A percentile compares a stretch with the other conserved stretches of the same genome.
Evolutionary conservation across 2,888 invertebrate species (phyloP).

Genomic region (Cheilosia urbana): DNA sequence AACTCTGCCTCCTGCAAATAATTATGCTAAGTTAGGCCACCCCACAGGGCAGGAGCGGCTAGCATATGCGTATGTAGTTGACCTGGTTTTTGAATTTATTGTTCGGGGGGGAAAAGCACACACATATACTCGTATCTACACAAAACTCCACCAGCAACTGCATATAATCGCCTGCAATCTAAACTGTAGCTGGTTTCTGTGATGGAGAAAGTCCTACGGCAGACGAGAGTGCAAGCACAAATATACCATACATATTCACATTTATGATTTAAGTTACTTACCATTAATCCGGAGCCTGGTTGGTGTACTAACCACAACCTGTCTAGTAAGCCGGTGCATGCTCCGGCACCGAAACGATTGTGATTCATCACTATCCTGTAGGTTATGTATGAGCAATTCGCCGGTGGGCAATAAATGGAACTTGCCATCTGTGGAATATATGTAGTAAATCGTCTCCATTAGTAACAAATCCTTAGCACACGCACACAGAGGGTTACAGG

Average conservation of each 20-base stretch:
- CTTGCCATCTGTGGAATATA: conserved; percentile 87
- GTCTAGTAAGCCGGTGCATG: conserved; percentile 89
- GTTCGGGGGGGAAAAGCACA: neutral
- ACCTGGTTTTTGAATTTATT: conserved; percentile 53
- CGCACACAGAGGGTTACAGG: neutral
- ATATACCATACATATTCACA: conserved; percentile 43
- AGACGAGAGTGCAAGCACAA: neutral
- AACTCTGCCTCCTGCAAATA: conserved; percentile 18
- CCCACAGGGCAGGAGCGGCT: neutral
- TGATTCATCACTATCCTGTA: conserved; percentile 90
- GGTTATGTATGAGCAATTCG: conserved; percentile 89
- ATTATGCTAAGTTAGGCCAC: conserved; percentile 4
- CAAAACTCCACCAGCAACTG: conserved; percentile 2
- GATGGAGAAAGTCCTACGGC: neutral
- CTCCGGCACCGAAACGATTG: conserved; percentile 89
- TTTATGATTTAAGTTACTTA: conserved; percentile 82
- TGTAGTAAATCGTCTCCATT: conserved; percentile 68
- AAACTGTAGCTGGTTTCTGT: conserved; percentile 20
- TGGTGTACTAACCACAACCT: conserved; percentile 88
- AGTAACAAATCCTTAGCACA: conserved; percentile 60
- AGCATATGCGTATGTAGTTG: conserved; percentile 24
- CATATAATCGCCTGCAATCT: conserved; percentile 45
- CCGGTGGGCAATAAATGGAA: conserved; percentile 90
- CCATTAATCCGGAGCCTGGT: conserved; percentile 89
- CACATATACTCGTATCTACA: neutral